Base-by-base conservation (phyloP, 2,888 invertebrate species). In the Cerastis rubricosa region DNA sequence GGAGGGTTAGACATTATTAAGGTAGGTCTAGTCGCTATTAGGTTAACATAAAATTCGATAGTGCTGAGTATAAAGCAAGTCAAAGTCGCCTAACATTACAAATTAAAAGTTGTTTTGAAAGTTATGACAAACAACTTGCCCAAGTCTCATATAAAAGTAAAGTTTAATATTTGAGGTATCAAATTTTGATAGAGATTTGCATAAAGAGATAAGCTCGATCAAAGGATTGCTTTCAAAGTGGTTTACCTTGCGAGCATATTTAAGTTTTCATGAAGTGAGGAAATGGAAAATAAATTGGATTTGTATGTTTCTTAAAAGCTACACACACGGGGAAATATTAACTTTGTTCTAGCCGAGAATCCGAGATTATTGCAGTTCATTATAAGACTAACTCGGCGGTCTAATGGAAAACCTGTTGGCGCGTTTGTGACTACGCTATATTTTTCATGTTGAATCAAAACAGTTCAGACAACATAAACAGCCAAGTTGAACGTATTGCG, bases 271-370 rank as follows among this genome's bases (percentile, higher is more conserved):
- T 95, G 95, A 95, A 95, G 95, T 96, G 95, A 91, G 96, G 94
- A 95, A 96, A 96, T 96, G 96, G 96, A 94, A 96, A 95, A 96
- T 96, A 96, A 96, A 96, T 96, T 96, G 94, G 93, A 95, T 96
- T 95, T 95, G 94, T 94, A 94, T 94, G 92, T 96, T 95, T 96
- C 96, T 95, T 95, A 95, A 93, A 90, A 94, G 93, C 92, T 87
- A 92, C 91, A 88, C 79, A 88, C 82, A 81, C 89, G 90, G 89
- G 91, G 90, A 92, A 92, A 93, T 95, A 92, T 96, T 95, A 95
- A 95, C 94, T 94, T 95, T 94, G 94, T 95, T 91, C 90, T 87
- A 86, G 89, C 87, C 81, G 54, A 81, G 90, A 40, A 40, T 40
- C 40, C 40, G 40, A 54, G 87, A 93, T 94, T 93, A 94, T 92